Evolutionary conservation across 2,797 vertebrate genomes (phyloP), one percentile per base, ranked within the genome.

Genomic region (Salarias fasciatus): DNA sequence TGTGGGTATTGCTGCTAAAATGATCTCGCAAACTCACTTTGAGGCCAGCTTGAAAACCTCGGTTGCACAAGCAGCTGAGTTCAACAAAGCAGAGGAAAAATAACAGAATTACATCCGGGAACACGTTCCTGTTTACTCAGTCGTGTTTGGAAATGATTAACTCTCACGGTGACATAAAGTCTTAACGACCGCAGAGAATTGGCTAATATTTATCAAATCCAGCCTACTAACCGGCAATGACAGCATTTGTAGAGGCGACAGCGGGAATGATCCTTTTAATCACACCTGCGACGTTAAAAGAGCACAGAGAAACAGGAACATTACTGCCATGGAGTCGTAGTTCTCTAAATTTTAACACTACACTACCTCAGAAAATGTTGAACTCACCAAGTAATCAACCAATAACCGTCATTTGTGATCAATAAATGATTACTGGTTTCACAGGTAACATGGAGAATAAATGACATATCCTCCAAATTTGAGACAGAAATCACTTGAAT

Each of bases 11-110:
- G 15, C 24, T 56, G 35, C 36, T 12, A 48, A 54, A 38, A 8
- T 41, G 14, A 65, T 11, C 9, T 2, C n/a, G 11, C 8, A 59
- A 6, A 79, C 87, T 91, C 88, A 98, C 95, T 95, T 97, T 85
- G 95, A 93, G 50, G 95, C 95, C 88, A 98, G 93, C 93, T 98
- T 98, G 85, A 98, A 97, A 85, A 96, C 96, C 86, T 97, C 95
- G 1, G 93, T 95, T 85, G 95, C 93, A 0, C 96, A 97, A 72
- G 94, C 91, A 91, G 95, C 96, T 98, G 65, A 6, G 84, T 78
- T 30, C 11, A 49, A 67, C 10, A 63, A 63, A 69, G 8, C 35
- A 66, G 0, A 11, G 11, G 42, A 11, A 13, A 46, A n/a, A 41
- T 55, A 18, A 49, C 36, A 77, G 40, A 48, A 18, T 69, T 41